Conservation (phyloP, 1,140 invertebrate genomes). For the Antheraea pernyi region DNA sequence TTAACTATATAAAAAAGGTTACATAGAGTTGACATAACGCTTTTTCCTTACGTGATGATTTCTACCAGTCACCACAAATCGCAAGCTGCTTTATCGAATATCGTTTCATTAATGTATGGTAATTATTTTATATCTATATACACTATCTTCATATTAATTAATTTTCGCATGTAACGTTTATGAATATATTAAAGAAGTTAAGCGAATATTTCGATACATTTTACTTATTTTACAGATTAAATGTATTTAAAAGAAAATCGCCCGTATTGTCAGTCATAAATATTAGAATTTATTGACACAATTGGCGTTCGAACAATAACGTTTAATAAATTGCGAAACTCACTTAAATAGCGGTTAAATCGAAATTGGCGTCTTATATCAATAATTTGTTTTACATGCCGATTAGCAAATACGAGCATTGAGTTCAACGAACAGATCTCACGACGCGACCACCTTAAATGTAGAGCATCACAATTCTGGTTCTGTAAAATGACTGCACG, state of each 20-base stretch:
- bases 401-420: constrained; percentile 6
- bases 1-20: no score
- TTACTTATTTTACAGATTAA: not conserved
- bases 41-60: no score
- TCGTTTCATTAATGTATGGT: no score
- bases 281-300: not conserved
- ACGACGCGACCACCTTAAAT: not conserved
- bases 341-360: not conserved
- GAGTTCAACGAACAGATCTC: constrained; percentile 12
- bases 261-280: not conserved
- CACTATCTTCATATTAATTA: no score
- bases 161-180: not conserved
- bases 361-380: constrained; percentile 9
- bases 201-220: not conserved
- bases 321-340: not conserved
- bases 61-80: no score
- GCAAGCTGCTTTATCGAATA: no score
- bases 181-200: not conserved
- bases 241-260: not conserved
- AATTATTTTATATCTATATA: no score
- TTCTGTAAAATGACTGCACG: no score
- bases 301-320: not conserved
- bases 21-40: no score
- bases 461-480: no score
- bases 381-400: constrained; percentile 10